Base-by-base conservation (phyloP, 2,113 vertebrate genomes). In the Heloderma charlesbogerti region DNA sequence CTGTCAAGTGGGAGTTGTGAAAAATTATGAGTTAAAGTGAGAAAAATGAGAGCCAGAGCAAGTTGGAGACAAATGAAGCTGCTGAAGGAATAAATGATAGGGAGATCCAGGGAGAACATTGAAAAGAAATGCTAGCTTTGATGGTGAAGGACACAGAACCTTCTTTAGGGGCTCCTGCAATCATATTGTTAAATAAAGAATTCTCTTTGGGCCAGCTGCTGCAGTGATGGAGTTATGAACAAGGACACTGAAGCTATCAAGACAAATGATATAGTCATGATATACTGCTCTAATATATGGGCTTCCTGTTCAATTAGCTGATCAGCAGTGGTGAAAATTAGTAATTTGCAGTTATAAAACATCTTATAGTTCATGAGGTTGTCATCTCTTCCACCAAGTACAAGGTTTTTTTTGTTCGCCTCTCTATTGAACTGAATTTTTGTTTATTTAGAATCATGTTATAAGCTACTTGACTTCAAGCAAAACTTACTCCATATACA, bases 311-410 rank as follows among this genome's bases (percentile, higher is more conserved):
- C 94, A 96, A 96, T 96, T 95, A 97, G 92, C 92, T 95, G 91
- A 94, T 95, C 92, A 92, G 94, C 82, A 92, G 92, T 90, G 93
- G 67, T 92, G 86, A 91, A 93, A 93, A 87, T 88, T 91, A 84
- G 90, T 95, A 95, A 96, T 96, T 96, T 95, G 90, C 84, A 94
- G 92, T 95, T 94, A 92, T 69, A 96, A 95, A 94, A 96, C 93
- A 90, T 91, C 54, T 95, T 96, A n/a, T 94, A 95, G 94, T 92
- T 90, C 3, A 6, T 95, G 93, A 90, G 57, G 75, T 75, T 67
- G 71, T 91, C 67, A 89, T 34, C 83, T 80, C 91, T 90, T 87
- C 89, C 92, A 74, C 81, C 93, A 60, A 93, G 92, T 88, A 45
- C 91, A 94, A 85, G 78, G 77, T 94, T 54, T 57, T 72, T 37